A percentile compares a stretch with the other conserved stretches of the same genome.
These are phyloP conservation scores for Macaria notata DNA, from an alignment of 2,888 invertebrate species.

Conservation along the genomic window DNA sequence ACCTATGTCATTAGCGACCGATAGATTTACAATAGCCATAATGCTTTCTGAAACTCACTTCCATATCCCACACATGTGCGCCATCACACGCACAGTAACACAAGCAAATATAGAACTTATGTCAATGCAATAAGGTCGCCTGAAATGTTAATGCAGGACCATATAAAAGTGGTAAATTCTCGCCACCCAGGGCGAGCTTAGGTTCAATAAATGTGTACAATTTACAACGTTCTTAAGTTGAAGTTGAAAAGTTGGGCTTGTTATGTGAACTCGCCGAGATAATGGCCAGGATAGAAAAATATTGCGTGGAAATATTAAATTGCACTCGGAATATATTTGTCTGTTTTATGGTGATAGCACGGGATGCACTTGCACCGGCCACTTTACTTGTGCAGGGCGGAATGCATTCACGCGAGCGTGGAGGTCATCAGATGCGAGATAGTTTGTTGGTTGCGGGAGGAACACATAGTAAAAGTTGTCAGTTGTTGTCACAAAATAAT, in stretches of 20 bases:
- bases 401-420: conserved; percentile 6
- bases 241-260: conserved; percentile 71
- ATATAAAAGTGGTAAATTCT: conserved; percentile 20
- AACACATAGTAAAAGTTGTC: too few relatives aligned
- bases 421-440: too few relatives aligned
- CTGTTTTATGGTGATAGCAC: conserved; percentile 12
- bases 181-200: conserved; percentile 71
- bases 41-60: conserved; percentile 69
- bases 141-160: conserved; percentile 6
- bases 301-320: conserved; percentile 35
- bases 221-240: conserved; percentile 71
- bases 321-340: conserved; percentile 28
- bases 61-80: conserved; percentile 28
- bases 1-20: conserved; percentile 64
- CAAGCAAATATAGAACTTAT: conserved; percentile 12
- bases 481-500: too few relatives aligned
- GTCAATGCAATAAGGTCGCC: conserved; percentile 12
- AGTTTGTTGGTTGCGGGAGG: too few relatives aligned
- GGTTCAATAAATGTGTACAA: conserved; percentile 72
- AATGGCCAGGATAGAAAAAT: conserved; percentile 37
- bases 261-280: conserved; percentile 48
- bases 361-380: neutral
- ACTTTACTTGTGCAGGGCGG: neutral
- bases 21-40: conserved; percentile 73
- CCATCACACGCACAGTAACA: conserved; percentile 1